Base-by-base conservation (phyloP, 2,797 vertebrate species). In the Coregonus suidteri region DNA sequence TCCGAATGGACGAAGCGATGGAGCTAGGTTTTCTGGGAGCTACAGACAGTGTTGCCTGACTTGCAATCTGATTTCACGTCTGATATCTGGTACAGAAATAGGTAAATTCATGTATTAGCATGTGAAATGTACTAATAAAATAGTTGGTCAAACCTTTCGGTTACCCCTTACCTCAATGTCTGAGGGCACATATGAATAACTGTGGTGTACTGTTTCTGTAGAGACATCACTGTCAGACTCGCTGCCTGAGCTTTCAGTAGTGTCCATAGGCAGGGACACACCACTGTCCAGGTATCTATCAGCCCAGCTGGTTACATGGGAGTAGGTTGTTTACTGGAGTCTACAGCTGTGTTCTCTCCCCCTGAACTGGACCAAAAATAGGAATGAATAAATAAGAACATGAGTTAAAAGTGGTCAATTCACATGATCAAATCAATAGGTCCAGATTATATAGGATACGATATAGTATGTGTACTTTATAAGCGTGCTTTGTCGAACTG, bases 211-310 rank as follows among this genome's bases (percentile, higher is more conserved):
- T 0, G 83, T 83, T 11, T 95, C 93, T 30, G 30, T 75, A 0
- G 91, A 93, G 78, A 90, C 89, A 0, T 95, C 94, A 59, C 93
- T 95, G 82, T 94, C 88, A 1, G 79, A 84, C 1, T 93, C 92
- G 9, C 92, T 93, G 75, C 65, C 86, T 0, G 74, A 89, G 83
- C 79, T 88, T 1, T 88, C 89, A 0, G 77, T 83, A 0, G 76
- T 86, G 78, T 91, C 93, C 71, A 82, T 86, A 1, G 81, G 83
- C 74, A 94, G 25, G 1, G 91, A 91, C 13, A 95, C 83, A 0
- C 94, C 93, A 34, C 94, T 95, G 90, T 95, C 95, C 86, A 89
- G 84, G 89, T 93, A 94, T 79, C 82, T 90, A 25, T 94, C 85
- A 0, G 93, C 94, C 93, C 93, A 92, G 77, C 37, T 83, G 75